Evolutionary conservation across 2,797 vertebrate species (phyloP), one percentile per base, ranked within the genome.

Genomic region (Micrastur ruficollis): DNA sequence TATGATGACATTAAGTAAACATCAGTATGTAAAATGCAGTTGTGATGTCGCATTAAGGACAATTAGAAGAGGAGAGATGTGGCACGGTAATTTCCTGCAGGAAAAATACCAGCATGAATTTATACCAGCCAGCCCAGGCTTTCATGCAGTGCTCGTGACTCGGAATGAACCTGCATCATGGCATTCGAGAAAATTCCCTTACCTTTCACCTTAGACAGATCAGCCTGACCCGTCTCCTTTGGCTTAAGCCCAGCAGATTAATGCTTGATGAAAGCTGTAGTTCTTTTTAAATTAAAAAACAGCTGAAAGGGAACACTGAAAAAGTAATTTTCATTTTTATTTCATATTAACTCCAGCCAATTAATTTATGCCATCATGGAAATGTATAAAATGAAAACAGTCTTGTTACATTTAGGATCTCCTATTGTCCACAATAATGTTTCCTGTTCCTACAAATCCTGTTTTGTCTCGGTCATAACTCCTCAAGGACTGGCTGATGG

Each of bases 1-100:
- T 16, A 14, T 1, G 16, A 12, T 27, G 42, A 25, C 1, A 3
- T 20, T 31, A 32, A 72, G 40, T 21, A 46, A 87, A 67, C 52
- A 21, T 22, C 53, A 29, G 25, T 0, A 0, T 21, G 26, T 4
- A 3, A 73, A 63, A 20, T 2, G 22, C 25, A 14, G 50, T 1
- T 70, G 80, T 25, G 71, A 18, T 42, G 74, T 44, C 3, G 0
- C 36, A 4, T 61, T 76, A 44, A 36, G 79, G 87, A 46, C 0
- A 3, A 22, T 50, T 3, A 25, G 34, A 42, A 50, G n/a, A 81
- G 36, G 42, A 67, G 40, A 46, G 47, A 65, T 14, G 31, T 2
- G 7, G 67, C 66, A 14, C 5, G 4, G 50, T 27, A 8, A 61
- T 53, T 34, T 65, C 59, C 71, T 73, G 49, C 75, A 80, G 82